phyloP scores from a whole-genome alignment of 2,888 invertebrate genomes.

The Ectemnius continuus region DNA sequence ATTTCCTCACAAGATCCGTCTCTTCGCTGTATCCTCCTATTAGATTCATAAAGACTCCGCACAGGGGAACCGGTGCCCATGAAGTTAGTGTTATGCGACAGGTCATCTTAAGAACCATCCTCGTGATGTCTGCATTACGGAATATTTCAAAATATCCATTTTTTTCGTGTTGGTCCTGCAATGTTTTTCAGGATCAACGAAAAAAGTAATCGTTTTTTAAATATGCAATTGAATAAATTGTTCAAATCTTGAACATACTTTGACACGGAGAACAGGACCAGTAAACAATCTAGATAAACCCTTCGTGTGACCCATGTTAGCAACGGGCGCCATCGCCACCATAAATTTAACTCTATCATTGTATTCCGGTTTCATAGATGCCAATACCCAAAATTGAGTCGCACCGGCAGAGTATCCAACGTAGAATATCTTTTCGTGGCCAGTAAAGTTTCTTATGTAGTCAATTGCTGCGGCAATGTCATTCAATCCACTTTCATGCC shows the following conservation, averaged over 20 bases:
- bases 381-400: neutral
- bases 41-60: neutral
- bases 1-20: neutral
- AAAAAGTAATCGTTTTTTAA: neutral
- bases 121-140: neutral
- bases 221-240: neutral
- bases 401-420: slow-evolving; percentile 22
- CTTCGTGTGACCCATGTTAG: neutral
- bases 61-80: neutral
- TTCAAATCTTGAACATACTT: neutral
- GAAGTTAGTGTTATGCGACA: neutral
- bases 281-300: neutral
- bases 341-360: slow-evolving; percentile 22
- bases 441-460: slow-evolving; percentile 13
- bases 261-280: neutral
- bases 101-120: neutral
- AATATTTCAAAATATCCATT: neutral
- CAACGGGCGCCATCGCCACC: slow-evolving; percentile 21
- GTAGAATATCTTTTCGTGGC: neutral
- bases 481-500: slow-evolving; percentile 8
- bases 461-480: slow-evolving; percentile 19
- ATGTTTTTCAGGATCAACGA: neutral
- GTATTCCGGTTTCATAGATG: slow-evolving; percentile 23
- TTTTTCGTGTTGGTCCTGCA: neutral
- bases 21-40: neutral